These are phyloP conservation scores for Lagocephalus sceleratus DNA, from an alignment of 2,797 vertebrate genomes.

Conservation along the genomic window DNA sequence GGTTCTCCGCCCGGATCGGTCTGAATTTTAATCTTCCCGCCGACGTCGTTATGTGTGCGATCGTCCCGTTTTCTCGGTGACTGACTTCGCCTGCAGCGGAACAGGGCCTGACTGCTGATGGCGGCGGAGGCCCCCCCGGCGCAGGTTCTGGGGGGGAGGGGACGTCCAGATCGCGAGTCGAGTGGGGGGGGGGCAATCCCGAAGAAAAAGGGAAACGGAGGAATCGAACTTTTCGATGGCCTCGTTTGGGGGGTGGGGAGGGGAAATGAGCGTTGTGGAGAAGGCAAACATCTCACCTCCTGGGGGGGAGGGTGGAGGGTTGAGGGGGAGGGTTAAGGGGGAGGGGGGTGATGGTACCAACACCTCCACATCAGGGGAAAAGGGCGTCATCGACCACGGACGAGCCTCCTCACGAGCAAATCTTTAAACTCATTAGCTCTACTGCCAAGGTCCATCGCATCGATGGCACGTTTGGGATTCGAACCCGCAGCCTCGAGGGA, in stretches of 20 bases:
- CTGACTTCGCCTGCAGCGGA: constrained; percentile 51
- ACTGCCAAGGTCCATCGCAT: background rate
- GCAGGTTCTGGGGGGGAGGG: background rate
- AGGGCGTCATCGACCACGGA: too few relatives aligned
- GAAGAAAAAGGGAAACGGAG: too few relatives aligned
- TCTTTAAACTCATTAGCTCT: constrained; percentile 3
- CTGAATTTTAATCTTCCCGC: constrained; percentile 60
- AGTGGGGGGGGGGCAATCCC: too few relatives aligned
- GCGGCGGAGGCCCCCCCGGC: background rate
- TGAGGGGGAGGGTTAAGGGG: too few relatives aligned
- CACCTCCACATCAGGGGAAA: too few relatives aligned
- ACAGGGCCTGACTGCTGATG: constrained; percentile 32
- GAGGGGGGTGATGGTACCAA: too few relatives aligned
- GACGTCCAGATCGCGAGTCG: too few relatives aligned
- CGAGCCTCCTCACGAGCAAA: background rate
- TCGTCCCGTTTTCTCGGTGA: constrained; percentile 60
- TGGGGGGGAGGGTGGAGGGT: too few relatives aligned
- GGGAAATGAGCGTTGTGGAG: too few relatives aligned
- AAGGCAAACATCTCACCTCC: too few relatives aligned
- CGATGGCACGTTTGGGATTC: background rate
- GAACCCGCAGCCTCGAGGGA: background rate
- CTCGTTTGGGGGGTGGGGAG: too few relatives aligned
- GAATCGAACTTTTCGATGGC: too few relatives aligned
- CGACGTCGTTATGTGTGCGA: constrained; percentile 54
- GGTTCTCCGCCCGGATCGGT: constrained; percentile 34